Conservation (phyloP, 2,888 invertebrate genomes). For the Drosophila vallismaia region DNA sequence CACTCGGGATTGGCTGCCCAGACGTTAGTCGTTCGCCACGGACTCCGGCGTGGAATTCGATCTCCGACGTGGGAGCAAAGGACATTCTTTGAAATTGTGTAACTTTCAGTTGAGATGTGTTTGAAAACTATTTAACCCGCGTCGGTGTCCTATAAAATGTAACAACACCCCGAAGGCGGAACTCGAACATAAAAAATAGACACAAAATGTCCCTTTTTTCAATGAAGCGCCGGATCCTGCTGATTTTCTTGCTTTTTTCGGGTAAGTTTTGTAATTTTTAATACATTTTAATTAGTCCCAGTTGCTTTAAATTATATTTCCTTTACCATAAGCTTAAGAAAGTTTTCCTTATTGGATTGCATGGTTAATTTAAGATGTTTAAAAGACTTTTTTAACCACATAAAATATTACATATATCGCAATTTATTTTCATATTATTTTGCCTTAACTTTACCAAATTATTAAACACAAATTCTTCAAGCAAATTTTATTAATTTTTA, state of each 20-base stretch:
- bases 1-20: constrained; percentile 19
- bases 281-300: neutral
- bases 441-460: too few relatives aligned
- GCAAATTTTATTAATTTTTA: too few relatives aligned
- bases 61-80: constrained; percentile 30
- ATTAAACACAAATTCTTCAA: too few relatives aligned
- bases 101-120: constrained; percentile 22
- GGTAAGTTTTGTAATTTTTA: constrained; percentile 35
- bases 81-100: constrained; percentile 6
- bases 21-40: constrained; percentile 57
- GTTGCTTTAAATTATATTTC: too few relatives aligned
- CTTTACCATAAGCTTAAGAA: too few relatives aligned
- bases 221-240: constrained; percentile 22
- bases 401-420: too few relatives aligned
- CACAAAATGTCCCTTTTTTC: constrained; percentile 37
- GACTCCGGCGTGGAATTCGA: constrained; percentile 43
- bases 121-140: constrained; percentile 26
- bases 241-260: constrained; percentile 52
- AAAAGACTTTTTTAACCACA: too few relatives aligned
- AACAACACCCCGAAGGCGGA: neutral
- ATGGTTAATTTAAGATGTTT: neutral
- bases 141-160: constrained; percentile 23
- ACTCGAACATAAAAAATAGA: constrained; percentile 2
- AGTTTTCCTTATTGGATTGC: too few relatives aligned
- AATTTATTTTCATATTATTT: too few relatives aligned